Conservation (phyloP, 2,113 vertebrate genomes). For the Grallaria varia region DNA sequence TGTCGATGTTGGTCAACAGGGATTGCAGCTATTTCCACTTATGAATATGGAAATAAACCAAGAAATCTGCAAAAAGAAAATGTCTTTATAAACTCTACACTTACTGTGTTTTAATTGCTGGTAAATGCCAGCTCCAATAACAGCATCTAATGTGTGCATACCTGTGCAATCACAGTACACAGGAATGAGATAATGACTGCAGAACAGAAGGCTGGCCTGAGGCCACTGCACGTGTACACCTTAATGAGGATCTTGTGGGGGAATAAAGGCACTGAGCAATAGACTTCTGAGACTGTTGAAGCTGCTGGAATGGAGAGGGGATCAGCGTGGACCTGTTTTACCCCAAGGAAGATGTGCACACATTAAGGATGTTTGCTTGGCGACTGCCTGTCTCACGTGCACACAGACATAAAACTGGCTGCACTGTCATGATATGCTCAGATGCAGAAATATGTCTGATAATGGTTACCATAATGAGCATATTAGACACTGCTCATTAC, state of each 20-base stretch:
- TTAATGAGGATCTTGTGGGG: neutral
- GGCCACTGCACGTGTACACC: neutral
- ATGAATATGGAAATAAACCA: neutral
- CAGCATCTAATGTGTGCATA: neutral
- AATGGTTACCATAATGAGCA: neutral
- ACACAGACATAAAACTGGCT: neutral
- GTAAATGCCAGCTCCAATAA: neutral
- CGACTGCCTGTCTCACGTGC: neutral
- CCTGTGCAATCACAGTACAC: neutral
- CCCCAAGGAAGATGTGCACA: neutral
- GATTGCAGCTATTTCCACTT: neutral
- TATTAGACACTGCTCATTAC: constrained; percentile 1
- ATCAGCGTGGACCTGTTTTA: neutral
- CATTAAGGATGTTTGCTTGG: neutral
- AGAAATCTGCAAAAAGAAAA: neutral
- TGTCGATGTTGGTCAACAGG: neutral
- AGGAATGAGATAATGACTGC: neutral
- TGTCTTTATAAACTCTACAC: neutral
- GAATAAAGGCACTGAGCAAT: neutral
- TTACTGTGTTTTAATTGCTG: constrained; percentile 36
- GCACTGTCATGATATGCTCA: neutral
- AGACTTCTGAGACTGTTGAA: neutral
- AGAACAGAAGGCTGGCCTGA: neutral
- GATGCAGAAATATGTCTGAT: neutral
- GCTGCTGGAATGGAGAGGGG: neutral